These are phyloP conservation scores for Gambusia affinis DNA, from an alignment of 2,113 vertebrate genomes.

Conservation along the genomic window DNA sequence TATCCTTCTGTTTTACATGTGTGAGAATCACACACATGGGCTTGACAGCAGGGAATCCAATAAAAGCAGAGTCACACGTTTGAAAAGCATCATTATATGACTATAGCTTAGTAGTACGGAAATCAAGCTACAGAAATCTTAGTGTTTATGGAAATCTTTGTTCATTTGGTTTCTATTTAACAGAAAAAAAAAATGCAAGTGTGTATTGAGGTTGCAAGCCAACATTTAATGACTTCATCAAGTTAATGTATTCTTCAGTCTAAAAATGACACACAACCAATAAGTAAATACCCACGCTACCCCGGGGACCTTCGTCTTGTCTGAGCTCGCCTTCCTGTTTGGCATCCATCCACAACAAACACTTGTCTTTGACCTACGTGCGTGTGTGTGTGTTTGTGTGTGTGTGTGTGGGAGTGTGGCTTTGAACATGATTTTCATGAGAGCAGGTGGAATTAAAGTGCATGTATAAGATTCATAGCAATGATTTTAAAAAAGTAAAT, in stretches of 20 bases:
- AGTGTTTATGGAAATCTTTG: background rate
- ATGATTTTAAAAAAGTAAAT: background rate
- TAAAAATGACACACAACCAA: slow-evolving; percentile 43
- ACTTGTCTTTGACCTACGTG: slow-evolving; percentile 20
- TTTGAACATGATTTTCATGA: slow-evolving; percentile 29
- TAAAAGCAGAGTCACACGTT: slow-evolving; percentile 1
- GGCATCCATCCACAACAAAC: slow-evolving; percentile 33
- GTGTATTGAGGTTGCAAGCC: background rate
- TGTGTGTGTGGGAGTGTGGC: background rate
- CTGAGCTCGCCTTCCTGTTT: slow-evolving; percentile 50
- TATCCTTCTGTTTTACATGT: slow-evolving; percentile 23
- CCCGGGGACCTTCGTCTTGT: slow-evolving; percentile 45
- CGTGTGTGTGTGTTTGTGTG: slow-evolving; percentile 1
- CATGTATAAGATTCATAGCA: background rate
- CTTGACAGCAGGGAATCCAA: slow-evolving; percentile 9
- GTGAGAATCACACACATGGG: slow-evolving; percentile 11
- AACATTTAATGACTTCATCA: slow-evolving; percentile 21
- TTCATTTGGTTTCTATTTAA: background rate
- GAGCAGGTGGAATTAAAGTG: slow-evolving; percentile 1
- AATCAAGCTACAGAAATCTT: background rate
- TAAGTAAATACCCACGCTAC: slow-evolving; percentile 46
- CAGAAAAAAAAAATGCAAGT: background rate
- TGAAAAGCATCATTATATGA: slow-evolving; percentile 1
- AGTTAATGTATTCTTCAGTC: slow-evolving; percentile 55
- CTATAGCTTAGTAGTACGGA: background rate